These are phyloP conservation scores for Psilopsiagon aymara DNA, from an alignment of 2,113 vertebrate genomes.

Conservation along the genomic window DNA sequence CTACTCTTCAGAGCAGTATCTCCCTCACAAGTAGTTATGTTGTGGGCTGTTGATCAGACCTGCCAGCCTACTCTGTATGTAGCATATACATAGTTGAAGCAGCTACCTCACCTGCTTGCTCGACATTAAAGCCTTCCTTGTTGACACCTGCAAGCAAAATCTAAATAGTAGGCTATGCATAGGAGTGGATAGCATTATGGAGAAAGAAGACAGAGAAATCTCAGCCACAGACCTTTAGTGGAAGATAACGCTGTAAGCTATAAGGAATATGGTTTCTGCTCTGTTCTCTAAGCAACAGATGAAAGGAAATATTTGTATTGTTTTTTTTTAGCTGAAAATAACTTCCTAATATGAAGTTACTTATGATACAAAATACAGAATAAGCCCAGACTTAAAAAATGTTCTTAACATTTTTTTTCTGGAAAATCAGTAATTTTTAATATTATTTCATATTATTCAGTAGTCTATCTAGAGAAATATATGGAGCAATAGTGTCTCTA, in stretches of 20 bases:
- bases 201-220: background rate
- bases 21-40: rapidly evolving
- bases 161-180: background rate
- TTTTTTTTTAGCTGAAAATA: background rate
- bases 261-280: background rate
- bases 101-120: background rate
- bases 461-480: background rate
- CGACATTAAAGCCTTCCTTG: background rate
- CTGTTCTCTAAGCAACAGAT: background rate
- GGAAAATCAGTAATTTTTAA: background rate
- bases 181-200: background rate
- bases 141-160: background rate
- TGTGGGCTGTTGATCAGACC: background rate
- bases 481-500: background rate
- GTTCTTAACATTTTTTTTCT: background rate
- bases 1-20: background rate
- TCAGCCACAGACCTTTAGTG: background rate
- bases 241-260: background rate
- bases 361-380: background rate
- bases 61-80: rapidly evolving
- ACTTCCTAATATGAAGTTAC: background rate
- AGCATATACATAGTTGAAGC: background rate
- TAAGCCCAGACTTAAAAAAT: background rate
- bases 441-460: background rate
- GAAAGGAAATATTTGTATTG: background rate